A percentile compares a stretch with the other conserved stretches of the same genome.
These are phyloP conservation scores for Drosophila paulistorum DNA, from an alignment of 1,140 invertebrate genomes.

Conservation along the genomic window DNA sequence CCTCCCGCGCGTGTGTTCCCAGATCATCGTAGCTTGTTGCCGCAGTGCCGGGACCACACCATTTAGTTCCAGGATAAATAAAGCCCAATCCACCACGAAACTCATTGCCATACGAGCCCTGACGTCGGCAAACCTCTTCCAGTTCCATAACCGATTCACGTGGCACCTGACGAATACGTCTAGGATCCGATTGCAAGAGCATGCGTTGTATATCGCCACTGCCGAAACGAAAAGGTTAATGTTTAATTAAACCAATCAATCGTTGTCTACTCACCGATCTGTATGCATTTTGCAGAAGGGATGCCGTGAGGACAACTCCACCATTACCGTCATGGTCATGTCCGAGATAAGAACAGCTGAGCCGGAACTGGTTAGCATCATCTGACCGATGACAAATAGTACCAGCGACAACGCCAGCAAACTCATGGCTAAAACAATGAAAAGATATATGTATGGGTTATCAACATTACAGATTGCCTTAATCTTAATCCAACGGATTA, in stretches of 20 bases:
- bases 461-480: too few species aligned
- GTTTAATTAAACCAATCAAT: neutral
- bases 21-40: conserved; percentile 87
- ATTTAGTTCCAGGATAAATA: conserved; percentile 88
- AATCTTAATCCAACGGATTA: too few species aligned
- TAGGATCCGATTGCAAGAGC: conserved; percentile 85
- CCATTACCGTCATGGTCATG: conserved; percentile 86
- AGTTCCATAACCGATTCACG: conserved; percentile 85
- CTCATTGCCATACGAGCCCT: conserved; percentile 75
- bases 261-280: conserved; percentile 83
- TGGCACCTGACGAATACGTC: conserved; percentile 85
- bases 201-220: conserved; percentile 86
- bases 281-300: conserved; percentile 86
- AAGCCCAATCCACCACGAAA: conserved; percentile 83
- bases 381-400: conserved; percentile 46
- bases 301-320: conserved; percentile 85
- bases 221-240: neutral
- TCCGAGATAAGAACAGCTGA: conserved; percentile 86
- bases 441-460: neutral
- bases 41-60: conserved; percentile 88
- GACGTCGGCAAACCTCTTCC: conserved; percentile 85
- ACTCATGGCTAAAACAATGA: conserved; percentile 39
- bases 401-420: conserved; percentile 47
- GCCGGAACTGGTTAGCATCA: conserved; percentile 39
- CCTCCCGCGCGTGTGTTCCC: conserved; percentile 86